These are phyloP conservation scores for Trissolcus basalis DNA, from an alignment of 1,140 invertebrate genomes.

Conservation along the genomic window DNA sequence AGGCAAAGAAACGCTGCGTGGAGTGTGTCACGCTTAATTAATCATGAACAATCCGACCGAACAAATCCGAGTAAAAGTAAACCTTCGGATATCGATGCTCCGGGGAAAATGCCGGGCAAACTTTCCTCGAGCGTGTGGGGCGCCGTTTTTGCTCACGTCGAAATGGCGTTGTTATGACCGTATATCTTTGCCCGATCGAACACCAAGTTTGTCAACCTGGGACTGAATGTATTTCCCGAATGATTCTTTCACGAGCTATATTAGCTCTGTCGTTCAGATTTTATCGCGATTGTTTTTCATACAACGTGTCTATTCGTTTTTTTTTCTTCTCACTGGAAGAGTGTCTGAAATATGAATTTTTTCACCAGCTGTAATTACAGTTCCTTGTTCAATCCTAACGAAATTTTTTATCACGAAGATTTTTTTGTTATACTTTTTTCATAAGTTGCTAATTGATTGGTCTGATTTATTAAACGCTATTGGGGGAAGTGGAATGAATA, in stretches of 20 bases:
- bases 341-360: too few species aligned
- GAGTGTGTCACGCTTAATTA: conserved; percentile 46
- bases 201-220: conserved; percentile 24
- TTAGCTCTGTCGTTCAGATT: conserved; percentile 15
- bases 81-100: conserved; percentile 34
- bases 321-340: background rate
- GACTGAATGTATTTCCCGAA: conserved; percentile 28
- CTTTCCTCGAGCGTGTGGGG: conserved; percentile 21
- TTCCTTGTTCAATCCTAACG: too few species aligned
- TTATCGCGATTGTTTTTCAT: conserved; percentile 33
- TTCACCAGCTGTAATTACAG: too few species aligned
- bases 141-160: conserved; percentile 16
- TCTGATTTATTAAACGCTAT: too few species aligned
- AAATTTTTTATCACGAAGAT: too few species aligned
- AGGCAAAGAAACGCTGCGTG: conserved; percentile 3
- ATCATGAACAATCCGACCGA: conserved; percentile 48
- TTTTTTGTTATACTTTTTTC: too few species aligned
- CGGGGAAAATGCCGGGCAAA: conserved; percentile 21
- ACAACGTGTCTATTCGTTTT: conserved; percentile 2
- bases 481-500: too few species aligned
- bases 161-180: conserved; percentile 22
- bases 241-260: conserved; percentile 24
- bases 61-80: conserved; percentile 49
- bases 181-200: conserved; percentile 23
- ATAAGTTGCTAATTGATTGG: too few species aligned